Evolutionary conservation across 2,113 vertebrate genomes (phyloP), one percentile per base, ranked within the genome.

Genomic region (Rhegmatorhina hoffmannsi): DNA sequence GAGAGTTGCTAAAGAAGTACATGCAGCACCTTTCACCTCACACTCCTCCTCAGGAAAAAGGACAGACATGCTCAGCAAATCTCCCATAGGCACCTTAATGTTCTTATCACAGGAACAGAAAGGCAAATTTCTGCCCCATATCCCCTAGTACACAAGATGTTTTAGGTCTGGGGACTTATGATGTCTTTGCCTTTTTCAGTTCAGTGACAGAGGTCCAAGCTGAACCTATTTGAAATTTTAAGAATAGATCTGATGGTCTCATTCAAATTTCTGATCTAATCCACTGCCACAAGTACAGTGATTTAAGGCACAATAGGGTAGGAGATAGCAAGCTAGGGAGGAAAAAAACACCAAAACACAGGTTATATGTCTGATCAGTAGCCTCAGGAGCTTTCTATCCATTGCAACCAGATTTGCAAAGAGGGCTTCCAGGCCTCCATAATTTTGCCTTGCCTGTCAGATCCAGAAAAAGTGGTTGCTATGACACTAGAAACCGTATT

Each of bases 401-500:
- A 56, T 60, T 88, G 79, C 76, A 90, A 55, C 23, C 80, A 92
- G 79, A 62, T 19, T 44, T 75, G 83, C 73, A 86, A 93, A 83
- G 60, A 90, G 72, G 58, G 73, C 17, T 90, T 90, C 38, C 88
- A 96, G 92, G 52, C 68, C 79, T 90, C 87, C 43, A 53, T 38
- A 95, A 87, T 38, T 8, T 75, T 44, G 62, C 43, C 55, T 73
- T 58, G 88, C 90, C 76, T 93, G 86, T 92, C 76, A 81, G 86
- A 94, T 86, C 83, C 92, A 94, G 90, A 93, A 89, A 94, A 93
- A 90, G 75, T 17, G 49, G 93, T 96, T 96, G 92, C 95, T 92
- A 75, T 74, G 87, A 94, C 87, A 91, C 86, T 9, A 1, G 53
- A 93, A 90, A 87, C 90, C 77, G 26, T 90, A 95, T 92, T 97